These are phyloP conservation scores for Trachelus troglodyta DNA, from an alignment of 2,888 invertebrate species.

Conservation along the genomic window DNA sequence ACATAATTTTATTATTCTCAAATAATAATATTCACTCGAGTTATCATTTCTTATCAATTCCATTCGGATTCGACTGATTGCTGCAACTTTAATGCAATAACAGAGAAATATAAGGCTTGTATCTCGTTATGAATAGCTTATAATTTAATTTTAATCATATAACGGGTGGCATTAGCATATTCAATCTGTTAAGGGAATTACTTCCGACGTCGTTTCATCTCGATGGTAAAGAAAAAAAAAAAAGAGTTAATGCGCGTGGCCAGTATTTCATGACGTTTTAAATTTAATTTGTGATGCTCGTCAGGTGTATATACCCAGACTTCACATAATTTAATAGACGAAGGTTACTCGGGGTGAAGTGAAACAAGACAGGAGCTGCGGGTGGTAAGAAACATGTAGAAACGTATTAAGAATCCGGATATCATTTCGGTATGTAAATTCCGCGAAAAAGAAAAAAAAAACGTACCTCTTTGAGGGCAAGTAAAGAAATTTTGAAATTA, in stretches of 20 bases:
- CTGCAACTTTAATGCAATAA: neutral
- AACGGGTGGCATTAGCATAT: slow-evolving; percentile 43
- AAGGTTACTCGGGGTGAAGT: slow-evolving; percentile 47
- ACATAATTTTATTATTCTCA: no score
- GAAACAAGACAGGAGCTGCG: slow-evolving; percentile 37
- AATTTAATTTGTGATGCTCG: slow-evolving; percentile 27
- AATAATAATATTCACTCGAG: neutral
- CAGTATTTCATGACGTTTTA: slow-evolving; percentile 13
- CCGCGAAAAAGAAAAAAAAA: slow-evolving; percentile 25
- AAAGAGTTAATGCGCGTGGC: slow-evolving; percentile 21
- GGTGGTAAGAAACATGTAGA: slow-evolving; percentile 24
- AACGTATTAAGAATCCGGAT: slow-evolving; percentile 42
- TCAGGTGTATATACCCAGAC: slow-evolving; percentile 31
- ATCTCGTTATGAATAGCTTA: slow-evolving; percentile 33
- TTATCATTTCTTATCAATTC: neutral
- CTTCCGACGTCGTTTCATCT: slow-evolving; percentile 41
- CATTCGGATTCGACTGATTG: neutral
- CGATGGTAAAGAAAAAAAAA: slow-evolving; percentile 9
- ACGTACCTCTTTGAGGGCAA: neutral
- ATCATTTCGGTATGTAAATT: slow-evolving; percentile 28
- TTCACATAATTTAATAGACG: slow-evolving; percentile 46
- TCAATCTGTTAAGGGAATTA: slow-evolving; percentile 47
- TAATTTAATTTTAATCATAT: slow-evolving; percentile 49
- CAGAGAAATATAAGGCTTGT: neutral
- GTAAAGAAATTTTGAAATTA: neutral